These are phyloP conservation scores for Pagrus major DNA, from an alignment of 2,113 vertebrate species.

Conservation along the genomic window DNA sequence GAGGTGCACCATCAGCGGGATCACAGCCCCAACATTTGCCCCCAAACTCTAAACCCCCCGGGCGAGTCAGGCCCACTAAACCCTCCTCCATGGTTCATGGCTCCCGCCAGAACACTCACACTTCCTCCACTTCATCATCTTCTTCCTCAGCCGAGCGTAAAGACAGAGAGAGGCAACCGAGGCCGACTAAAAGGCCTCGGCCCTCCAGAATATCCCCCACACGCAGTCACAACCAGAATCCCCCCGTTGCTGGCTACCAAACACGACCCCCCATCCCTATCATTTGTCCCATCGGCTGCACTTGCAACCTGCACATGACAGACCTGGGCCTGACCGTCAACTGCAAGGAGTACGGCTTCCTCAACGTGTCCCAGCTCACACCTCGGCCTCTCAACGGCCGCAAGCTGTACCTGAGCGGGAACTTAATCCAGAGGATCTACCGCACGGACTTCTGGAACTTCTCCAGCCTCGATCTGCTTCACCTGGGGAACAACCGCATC, in stretches of 20 bases:
- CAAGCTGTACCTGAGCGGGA: conserved; percentile 96
- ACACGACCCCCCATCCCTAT: conserved; percentile 97
- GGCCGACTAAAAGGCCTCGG: conserved; percentile 92
- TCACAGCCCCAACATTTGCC: conserved; percentile 72
- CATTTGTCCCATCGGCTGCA: conserved; percentile 95
- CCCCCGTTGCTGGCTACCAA: conserved; percentile 94
- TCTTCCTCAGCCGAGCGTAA: conserved; percentile 90
- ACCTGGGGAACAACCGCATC: conserved; percentile 97
- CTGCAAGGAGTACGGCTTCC: conserved; percentile 94
- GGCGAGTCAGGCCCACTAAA: conserved; percentile 92
- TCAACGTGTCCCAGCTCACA: conserved; percentile 95
- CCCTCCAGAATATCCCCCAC: conserved; percentile 91
- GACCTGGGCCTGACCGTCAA: conserved; percentile 97
- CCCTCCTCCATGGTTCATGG: conserved; percentile 95
- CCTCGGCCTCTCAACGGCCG: conserved; percentile 96
- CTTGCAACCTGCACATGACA: conserved; percentile 96
- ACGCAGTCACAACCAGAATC: conserved; percentile 92
- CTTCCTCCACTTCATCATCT: conserved; percentile 73
- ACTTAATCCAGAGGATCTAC: conserved; percentile 97
- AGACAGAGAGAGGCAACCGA: conserved; percentile 90
- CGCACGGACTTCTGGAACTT: conserved; percentile 98
- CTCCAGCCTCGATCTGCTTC: conserved; percentile 95
- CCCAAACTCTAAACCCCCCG: conserved; percentile 81
- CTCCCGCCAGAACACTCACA: conserved; percentile 93
- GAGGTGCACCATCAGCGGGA: conserved; percentile 88